phyloP scores from a whole-genome alignment of 2,888 invertebrate genomes.

The Oscheius onirici region DNA sequence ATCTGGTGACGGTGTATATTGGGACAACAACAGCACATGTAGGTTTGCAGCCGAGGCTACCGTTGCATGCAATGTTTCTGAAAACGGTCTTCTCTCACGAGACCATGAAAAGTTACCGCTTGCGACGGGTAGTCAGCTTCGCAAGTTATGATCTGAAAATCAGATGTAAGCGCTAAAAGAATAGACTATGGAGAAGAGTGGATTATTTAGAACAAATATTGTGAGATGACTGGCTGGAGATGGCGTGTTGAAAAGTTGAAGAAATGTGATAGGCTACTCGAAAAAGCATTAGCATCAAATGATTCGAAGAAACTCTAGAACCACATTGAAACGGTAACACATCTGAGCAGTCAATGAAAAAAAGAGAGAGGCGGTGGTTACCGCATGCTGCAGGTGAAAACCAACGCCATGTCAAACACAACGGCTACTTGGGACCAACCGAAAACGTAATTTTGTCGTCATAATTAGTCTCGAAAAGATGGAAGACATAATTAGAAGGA shows the following conservation, averaged over 20 bases:
- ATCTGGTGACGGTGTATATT: slow-evolving; percentile 69
- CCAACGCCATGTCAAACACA: slow-evolving; percentile 23
- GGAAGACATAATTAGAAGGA: background rate
- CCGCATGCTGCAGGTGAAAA: slow-evolving; percentile 25
- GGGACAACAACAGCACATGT: slow-evolving; percentile 63
- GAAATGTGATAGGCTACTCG: slow-evolving; percentile 7
- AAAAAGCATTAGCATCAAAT: slow-evolving; percentile 2
- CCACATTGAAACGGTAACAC: background rate
- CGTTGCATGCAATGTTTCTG: slow-evolving; percentile 28
- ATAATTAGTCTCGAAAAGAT: background rate
- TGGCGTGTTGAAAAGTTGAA: slow-evolving; percentile 1
- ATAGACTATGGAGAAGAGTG: background rate
- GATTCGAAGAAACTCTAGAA: background rate
- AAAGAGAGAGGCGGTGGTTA: slow-evolving; percentile 8
- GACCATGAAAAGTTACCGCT: background rate
- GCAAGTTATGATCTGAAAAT: slow-evolving; percentile 18
- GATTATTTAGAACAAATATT: background rate
- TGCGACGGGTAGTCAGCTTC: slow-evolving; percentile 22
- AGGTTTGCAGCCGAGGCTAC: slow-evolving; percentile 24
- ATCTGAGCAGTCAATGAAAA: background rate
- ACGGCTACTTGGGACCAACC: background rate
- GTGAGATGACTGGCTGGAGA: background rate
- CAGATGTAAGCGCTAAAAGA: background rate
- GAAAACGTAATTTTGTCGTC: background rate
- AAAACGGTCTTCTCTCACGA: background rate